These are phyloP conservation scores for Nipponia nippon DNA, from an alignment of 2,113 vertebrate species.

Conservation along the genomic window DNA sequence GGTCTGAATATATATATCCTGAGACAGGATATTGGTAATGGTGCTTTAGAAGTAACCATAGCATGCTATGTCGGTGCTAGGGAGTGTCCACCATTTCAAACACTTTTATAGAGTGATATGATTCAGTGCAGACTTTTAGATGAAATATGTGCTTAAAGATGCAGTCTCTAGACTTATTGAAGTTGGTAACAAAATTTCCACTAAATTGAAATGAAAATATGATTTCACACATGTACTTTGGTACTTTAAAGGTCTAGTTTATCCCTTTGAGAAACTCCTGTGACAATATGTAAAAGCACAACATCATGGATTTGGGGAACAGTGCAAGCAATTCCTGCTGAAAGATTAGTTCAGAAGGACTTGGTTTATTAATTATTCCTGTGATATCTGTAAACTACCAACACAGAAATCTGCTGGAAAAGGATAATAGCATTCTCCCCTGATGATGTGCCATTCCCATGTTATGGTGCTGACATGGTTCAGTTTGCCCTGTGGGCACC, in stretches of 20 bases:
- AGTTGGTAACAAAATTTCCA: background rate
- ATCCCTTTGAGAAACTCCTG: background rate
- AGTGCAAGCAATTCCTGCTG: background rate
- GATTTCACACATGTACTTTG: background rate
- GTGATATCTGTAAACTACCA: background rate
- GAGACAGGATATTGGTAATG: background rate
- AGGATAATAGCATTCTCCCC: background rate
- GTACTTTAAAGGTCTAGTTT: background rate
- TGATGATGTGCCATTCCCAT: background rate
- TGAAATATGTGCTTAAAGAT: rapidly evolving
- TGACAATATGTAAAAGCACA: no score
- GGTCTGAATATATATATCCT: no score
- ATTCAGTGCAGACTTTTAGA: background rate
- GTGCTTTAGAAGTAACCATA: background rate
- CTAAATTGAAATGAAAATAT: background rate
- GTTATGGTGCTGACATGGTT: background rate
- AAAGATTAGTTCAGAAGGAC: background rate
- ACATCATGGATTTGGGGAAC: background rate
- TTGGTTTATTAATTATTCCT: background rate
- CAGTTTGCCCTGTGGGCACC: background rate
- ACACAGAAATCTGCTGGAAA: background rate
- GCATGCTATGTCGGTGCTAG: background rate
- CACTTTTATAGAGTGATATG: background rate
- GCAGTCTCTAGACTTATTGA: rapidly evolving
- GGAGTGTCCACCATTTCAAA: background rate